A percentile compares a stretch with the other conserved stretches of the same genome.
phyloP scores from a whole-genome alignment of 2,113 vertebrate genomes.

The Pituophis catenifer region DNA sequence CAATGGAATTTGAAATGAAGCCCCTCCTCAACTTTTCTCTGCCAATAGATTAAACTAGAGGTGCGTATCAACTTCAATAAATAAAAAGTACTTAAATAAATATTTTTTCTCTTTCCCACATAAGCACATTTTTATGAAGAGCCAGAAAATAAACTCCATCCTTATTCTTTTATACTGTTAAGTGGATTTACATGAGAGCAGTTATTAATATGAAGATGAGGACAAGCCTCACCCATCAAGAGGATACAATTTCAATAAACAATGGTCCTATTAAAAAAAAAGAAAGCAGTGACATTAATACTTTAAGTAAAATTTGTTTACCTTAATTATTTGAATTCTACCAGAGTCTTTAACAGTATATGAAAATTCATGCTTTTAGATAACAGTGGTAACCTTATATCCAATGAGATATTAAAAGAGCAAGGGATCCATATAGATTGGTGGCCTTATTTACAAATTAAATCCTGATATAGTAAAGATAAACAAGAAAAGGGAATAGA shows the following conservation, averaged over 20 bases:
- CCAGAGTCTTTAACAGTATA: neutral
- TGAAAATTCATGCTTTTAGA: neutral
- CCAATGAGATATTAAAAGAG: too few relatives aligned
- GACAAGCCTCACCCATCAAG: constrained; percentile 6
- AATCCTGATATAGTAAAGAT: too few relatives aligned
- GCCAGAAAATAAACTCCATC: neutral
- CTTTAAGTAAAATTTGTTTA: constrained; percentile 1
- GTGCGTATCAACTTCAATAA: neutral
- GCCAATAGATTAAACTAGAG: constrained; percentile 20
- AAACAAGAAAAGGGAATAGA: too few relatives aligned
- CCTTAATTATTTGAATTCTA: neutral
- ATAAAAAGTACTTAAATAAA: neutral
- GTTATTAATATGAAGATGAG: constrained; percentile 30
- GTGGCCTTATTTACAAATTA: too few relatives aligned
- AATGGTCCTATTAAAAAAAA: constrained; percentile 8
- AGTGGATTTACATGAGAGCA: constrained; percentile 27
- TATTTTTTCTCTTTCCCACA: neutral
- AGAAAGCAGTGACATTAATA: constrained; percentile 37
- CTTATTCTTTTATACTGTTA: constrained; percentile 32
- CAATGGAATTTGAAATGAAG: neutral
- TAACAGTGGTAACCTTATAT: too few relatives aligned
- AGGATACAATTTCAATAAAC: constrained; percentile 13
- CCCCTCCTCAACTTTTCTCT: neutral
- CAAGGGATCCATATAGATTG: too few relatives aligned
- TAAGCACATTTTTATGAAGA: neutral